Evolutionary conservation across 2,797 vertebrate species (phyloP), one percentile per base, ranked within the genome.

Genomic region (Coreius guichenoti): DNA sequence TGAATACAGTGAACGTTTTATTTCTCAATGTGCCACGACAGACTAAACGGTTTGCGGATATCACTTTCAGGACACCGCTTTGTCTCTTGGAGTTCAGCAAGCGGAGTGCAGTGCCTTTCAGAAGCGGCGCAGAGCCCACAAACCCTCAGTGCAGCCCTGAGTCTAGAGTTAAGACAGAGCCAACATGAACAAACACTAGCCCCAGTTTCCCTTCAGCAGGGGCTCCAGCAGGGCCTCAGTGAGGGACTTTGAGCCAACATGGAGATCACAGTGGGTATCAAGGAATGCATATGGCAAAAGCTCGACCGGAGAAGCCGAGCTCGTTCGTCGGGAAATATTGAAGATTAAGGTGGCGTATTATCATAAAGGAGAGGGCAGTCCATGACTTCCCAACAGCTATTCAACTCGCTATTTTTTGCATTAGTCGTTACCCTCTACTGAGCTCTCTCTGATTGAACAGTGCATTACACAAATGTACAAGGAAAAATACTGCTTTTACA

Each of bases 401-500:
- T 92, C 87, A 86, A 65, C 87, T 90, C 82, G 58, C 68, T 85
- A 86, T 83, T 87, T 91, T 90, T 93, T 94, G 93, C 93, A 93
- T 94, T 93, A 96, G 94, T 85, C 95, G 97, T 96, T 95, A 94
- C 94, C 96, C 95, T 93, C 94, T 95, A 91, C 91, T 23, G 67
- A 72, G 54, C 77, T 79, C 67, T 79, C 83, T 93, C 91, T 94
- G 95, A 95, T 95, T 74, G 95, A 97, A 97, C 97, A 99, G 97
- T 98, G 97, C 96, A 96, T 97, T 96, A 97, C 96, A 98, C 96
- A 96, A 95, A 97, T 97, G 95, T 98, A 98, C 97, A 98, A 95
- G 94, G 91, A 96, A 94, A 96, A 97, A 97, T 97, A 98, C 95
- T 97, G 95, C 94, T 96, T 98, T 98, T 97, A 96, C 96, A 96